phyloP scores from a whole-genome alignment of 2,888 invertebrate species.

The Melanostoma mellinum region DNA sequence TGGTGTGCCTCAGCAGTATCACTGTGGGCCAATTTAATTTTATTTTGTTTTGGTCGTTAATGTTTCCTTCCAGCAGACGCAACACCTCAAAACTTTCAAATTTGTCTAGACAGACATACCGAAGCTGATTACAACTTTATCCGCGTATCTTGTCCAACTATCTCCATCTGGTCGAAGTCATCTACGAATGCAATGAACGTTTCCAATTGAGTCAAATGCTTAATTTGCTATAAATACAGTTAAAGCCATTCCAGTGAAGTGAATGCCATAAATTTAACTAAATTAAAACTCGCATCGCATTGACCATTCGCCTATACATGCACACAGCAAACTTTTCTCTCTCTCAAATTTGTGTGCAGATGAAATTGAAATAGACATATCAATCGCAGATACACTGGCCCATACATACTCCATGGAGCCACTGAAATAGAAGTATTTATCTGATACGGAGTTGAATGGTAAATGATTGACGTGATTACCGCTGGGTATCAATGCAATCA shows the following conservation, averaged over 20 bases:
- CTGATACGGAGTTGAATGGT: conserved; percentile 31
- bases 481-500: conserved; percentile 58
- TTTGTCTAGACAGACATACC: conserved; percentile 67
- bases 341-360: conserved; percentile 53
- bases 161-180: conserved; percentile 34
- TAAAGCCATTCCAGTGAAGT: conserved; percentile 54
- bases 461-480: conserved; percentile 67
- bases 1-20: conserved; percentile 50
- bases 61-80: conserved; percentile 59
- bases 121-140: conserved; percentile 68
- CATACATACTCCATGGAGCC: conserved; percentile 12
- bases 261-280: conserved; percentile 63
- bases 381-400: conserved; percentile 31
- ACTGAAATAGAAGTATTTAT: conserved; percentile 6
- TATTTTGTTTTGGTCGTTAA: conserved; percentile 4
- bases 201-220: conserved; percentile 58
- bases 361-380: conserved; percentile 63
- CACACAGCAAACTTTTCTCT: conserved; percentile 26
- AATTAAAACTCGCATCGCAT: conserved; percentile 42
- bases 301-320: neutral
- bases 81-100: conserved; percentile 73
- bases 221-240: conserved; percentile 70
- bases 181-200: conserved; percentile 34
- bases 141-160: conserved; percentile 59
- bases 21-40: conserved; percentile 52